Base-by-base conservation (phyloP, 1,140 invertebrate genomes). In the Atta colombica region DNA sequence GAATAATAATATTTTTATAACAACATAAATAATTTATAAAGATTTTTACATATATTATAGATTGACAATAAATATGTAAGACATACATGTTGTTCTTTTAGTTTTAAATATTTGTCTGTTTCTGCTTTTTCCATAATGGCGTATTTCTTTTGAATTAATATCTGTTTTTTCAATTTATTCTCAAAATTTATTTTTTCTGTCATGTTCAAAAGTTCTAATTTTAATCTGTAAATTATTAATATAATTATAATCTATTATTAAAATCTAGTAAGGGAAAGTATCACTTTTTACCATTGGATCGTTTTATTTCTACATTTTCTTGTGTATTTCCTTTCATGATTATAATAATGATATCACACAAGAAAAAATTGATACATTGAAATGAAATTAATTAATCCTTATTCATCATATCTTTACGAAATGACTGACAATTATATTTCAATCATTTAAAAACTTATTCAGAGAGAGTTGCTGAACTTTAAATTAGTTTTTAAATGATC, bases 111-210 rank as follows among this genome's bases (percentile, higher is more conserved):
- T 92, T 98, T 98, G 92, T 99, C 98, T 2, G 98, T 98, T 96
- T 99, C 98, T 94, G 99, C 98, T 94, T 99, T 99, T 93, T 99
- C 99, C 86, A 98, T 95, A 94, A 98, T 98, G 14, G 98, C 98
- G 95, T 99, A 98, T 94, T 99, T 99, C 25, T 98, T 96, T 95
- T 99, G 98, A 0, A 98, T 97, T 78, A 98, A 98, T 90, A 99
- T 98, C n/a, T 98, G 98, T 94, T 98, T 98, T 94, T 99, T 99
- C 93, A 99, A 97, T 93, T 63, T 28, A 53, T 51, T 5, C 2
- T n/a, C 2, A 72, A 99, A 98, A 18, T 98, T 98, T 91, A 98
- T 97, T 92, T 98, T 97, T 96, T 99, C 98, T 95, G 99, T 98
- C 14, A n/a, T 16, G 45, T 71, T 18, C 25, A 96, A 96, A 92